Conservation (phyloP, 2,888 invertebrate genomes). For the Pollenia angustigena region DNA sequence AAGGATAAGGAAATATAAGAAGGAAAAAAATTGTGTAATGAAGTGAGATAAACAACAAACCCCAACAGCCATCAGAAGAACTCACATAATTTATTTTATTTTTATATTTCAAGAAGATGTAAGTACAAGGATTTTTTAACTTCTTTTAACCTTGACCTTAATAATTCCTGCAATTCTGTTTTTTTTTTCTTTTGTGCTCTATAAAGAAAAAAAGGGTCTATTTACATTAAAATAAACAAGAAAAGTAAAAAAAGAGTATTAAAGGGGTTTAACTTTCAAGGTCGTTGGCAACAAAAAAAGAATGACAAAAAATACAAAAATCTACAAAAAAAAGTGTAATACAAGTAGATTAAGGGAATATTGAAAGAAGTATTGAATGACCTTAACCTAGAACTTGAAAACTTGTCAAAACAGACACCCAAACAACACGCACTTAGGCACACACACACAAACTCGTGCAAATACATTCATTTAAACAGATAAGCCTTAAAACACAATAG, state of each 20-base stretch:
- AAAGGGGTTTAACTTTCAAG: slow-evolving; percentile 64
- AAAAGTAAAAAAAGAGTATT: slow-evolving; percentile 7
- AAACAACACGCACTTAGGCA: slow-evolving; percentile 19
- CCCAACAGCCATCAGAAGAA: slow-evolving; percentile 5
- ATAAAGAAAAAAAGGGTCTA: slow-evolving; percentile 52
- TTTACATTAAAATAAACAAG: slow-evolving; percentile 50
- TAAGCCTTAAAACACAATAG: slow-evolving; percentile 46
- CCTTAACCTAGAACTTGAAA: slow-evolving; percentile 71
- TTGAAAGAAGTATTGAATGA: slow-evolving; percentile 62
- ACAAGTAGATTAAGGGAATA: slow-evolving; percentile 52
- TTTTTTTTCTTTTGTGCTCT: slow-evolving; percentile 5
- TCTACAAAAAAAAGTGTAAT: slow-evolving; percentile 13
- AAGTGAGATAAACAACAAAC: slow-evolving; percentile 39
- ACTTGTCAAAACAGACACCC: slow-evolving; percentile 51
- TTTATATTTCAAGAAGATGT: slow-evolving; percentile 38
- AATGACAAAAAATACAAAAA: slow-evolving; percentile 40
- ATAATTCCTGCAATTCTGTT: slow-evolving; percentile 17
- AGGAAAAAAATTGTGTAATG: slow-evolving; percentile 46
- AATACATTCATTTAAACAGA: slow-evolving; percentile 17
- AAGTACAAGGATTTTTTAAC: slow-evolving; percentile 42
- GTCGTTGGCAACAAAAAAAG: slow-evolving; percentile 25
- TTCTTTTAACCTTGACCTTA: slow-evolving; percentile 63
- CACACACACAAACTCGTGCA: not conserved
- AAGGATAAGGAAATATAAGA: slow-evolving; percentile 3
- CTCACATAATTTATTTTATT: slow-evolving; percentile 45